Evolutionary conservation across 92 coral and sea anemone species (phyloP), one percentile per base, ranked within the genome.

Genomic region (Phenganax marumi): DNA sequence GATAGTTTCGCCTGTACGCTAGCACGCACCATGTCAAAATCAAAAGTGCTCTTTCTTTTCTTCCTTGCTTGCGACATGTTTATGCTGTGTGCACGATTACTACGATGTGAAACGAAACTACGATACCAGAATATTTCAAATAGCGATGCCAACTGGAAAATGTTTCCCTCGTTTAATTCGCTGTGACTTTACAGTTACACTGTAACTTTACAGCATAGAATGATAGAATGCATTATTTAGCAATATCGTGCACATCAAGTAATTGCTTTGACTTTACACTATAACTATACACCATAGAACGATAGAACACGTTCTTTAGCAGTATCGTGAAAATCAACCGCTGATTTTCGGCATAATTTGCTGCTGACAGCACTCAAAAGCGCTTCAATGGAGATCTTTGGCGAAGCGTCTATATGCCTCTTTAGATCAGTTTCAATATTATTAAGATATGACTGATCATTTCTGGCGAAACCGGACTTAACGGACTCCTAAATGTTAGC

Each of bases 271-370:
- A 56, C 2, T 56, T 56, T 56, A 9, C 62, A 56, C 10, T 56
- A 16, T 56, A 3, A 3, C 6, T 7, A 12, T 56, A 3, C 22
- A 12, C 66, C 0, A 12, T 60, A 21, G 23, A 10, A 60, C 66
- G 66, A 60, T 60, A 60, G 66, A 60, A 60, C 66, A 33, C 66
- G 66, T 60, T 7, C 66, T 60, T 60, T 12, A 60, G 66, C 8
- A 60, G 22, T 3, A 3, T 60, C 11, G 66, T 33, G 11, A 7
- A 3, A 58, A 48, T 50, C 21, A 52, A 26, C 10, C 8, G 65
- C 51, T 25, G 25, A 26, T 26, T 9, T 43, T 26, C 21, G 12
- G 17, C 53, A 73, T 56, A 53, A 58, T 24, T 33, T 33, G 43
- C 43, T 33, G 43, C 43, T 33, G 43, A 33, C 43, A 33, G 43